Conservation (phyloP, 1,140 invertebrate species). For the Zaprionus inermis region DNA sequence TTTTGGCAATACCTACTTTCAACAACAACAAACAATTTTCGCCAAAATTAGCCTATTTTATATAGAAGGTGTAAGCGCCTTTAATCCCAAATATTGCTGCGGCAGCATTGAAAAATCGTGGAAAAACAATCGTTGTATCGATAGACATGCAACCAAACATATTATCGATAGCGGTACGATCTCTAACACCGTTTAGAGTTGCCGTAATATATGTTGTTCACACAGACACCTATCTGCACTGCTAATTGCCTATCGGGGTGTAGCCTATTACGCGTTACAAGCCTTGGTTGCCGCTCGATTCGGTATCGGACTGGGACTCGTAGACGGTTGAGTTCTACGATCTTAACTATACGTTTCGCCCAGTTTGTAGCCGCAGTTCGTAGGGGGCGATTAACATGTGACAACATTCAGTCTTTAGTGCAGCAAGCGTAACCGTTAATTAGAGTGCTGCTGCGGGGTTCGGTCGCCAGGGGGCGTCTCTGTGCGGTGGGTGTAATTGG, state of each 20-base stretch:
- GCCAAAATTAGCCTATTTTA: too few species aligned
- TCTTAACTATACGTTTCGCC: conserved; percentile 9
- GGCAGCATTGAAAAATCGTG: too few species aligned
- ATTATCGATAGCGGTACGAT: too few species aligned
- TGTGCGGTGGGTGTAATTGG: conserved; percentile 49
- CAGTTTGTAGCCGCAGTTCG: too few species aligned
- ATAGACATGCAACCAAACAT: too few species aligned
- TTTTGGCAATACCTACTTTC: not conserved
- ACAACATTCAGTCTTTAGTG: conserved; percentile 30
- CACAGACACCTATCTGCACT: conserved; percentile 1
- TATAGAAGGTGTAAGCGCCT: too few species aligned
- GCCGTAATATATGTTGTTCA: not conserved
- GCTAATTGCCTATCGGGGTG: conserved; percentile 8
- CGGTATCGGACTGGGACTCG: not conserved
- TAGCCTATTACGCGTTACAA: not conserved
- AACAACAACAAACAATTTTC: too few species aligned
- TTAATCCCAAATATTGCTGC: too few species aligned
- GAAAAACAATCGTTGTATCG: too few species aligned
- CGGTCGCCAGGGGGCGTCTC: conserved; percentile 29
- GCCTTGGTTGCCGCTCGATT: not conserved
- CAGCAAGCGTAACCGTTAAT: conserved; percentile 42
- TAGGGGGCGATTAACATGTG: conserved; percentile 49
- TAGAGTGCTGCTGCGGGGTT: conserved; percentile 21
- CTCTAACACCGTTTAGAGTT: too few species aligned
- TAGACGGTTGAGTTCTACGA: not conserved